Conservation (phyloP, 2,797 vertebrate genomes). For the Arnoldichthys spilopterus region DNA sequence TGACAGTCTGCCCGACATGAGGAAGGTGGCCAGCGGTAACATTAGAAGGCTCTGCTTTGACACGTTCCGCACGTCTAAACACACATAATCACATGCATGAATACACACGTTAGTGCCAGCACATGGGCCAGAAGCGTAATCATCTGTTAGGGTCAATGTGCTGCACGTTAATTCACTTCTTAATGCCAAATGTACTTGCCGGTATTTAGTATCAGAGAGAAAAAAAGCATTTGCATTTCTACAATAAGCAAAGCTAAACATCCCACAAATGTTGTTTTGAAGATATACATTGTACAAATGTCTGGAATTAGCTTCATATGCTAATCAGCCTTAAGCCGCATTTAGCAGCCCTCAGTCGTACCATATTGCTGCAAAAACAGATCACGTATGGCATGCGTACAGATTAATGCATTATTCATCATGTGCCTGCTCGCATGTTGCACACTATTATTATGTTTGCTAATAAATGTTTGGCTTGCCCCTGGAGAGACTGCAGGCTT, state of each 20-base stretch:
- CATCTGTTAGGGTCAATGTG: conserved; percentile 3
- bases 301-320: conserved; percentile 22
- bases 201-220: not conserved
- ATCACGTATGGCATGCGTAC: not conserved
- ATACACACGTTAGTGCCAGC: not conserved
- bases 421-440: conserved; percentile 2
- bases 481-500: conserved; percentile 7
- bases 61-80: conserved; percentile 29
- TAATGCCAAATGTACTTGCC: not conserved
- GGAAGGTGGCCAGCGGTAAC: not conserved
- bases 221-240: not conserved
- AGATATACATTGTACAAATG: conserved; percentile 27
- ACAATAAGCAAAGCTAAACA: conserved; percentile 23
- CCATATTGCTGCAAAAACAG: conserved; percentile 23
- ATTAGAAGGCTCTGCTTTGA: not conserved
- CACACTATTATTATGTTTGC: conserved; percentile 31
- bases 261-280: not conserved
- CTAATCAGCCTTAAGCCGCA: conserved; percentile 29
- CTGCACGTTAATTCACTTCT: conserved; percentile 12
- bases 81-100: conserved; percentile 28
- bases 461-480: conserved; percentile 33
- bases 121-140: conserved; percentile 1
- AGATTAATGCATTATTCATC: conserved; percentile 27
- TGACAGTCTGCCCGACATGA: not conserved
- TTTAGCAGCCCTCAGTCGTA: conserved; percentile 20